A percentile compares a stretch with the other conserved stretches of the same genome.
Evolutionary conservation across 2,113 vertebrate genomes (phyloP).

Genomic region (Centrocercus urophasianus): DNA sequence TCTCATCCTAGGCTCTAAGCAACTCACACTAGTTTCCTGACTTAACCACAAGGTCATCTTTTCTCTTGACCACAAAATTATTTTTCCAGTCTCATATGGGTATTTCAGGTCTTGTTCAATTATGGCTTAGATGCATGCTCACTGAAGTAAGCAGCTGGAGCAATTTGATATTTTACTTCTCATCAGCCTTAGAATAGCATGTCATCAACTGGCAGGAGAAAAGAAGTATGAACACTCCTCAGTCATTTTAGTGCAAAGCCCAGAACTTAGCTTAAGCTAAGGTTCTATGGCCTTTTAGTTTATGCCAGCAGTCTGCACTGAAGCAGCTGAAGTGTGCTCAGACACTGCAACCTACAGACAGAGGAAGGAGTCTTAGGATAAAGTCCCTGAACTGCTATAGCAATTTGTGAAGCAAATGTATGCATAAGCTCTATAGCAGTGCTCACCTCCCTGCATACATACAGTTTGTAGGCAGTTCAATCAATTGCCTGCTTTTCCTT

Average conservation of each 20-base stretch:
- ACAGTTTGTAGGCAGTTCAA: background rate
- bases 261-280: background rate
- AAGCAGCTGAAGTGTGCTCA: background rate
- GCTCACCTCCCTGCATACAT: background rate
- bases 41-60: conserved; percentile 14
- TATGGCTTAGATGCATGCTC: background rate
- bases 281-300: background rate
- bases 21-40: background rate
- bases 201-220: background rate
- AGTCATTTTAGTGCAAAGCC: background rate
- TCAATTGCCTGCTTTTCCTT: background rate
- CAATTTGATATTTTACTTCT: background rate
- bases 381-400: background rate
- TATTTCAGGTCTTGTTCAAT: conserved; percentile 35
- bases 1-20: background rate
- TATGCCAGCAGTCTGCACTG: background rate
- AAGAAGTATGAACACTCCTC: background rate
- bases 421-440: background rate
- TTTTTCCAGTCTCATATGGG: background rate
- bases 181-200: background rate
- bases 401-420: background rate
- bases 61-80: conserved; percentile 5
- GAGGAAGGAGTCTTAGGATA: background rate
- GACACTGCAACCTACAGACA: background rate
- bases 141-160: background rate